A percentile compares a stretch with the other conserved stretches of the same genome.
Evolutionary conservation across 2,797 vertebrate genomes (phyloP).

Genomic region (Synanceia verrucosa): DNA sequence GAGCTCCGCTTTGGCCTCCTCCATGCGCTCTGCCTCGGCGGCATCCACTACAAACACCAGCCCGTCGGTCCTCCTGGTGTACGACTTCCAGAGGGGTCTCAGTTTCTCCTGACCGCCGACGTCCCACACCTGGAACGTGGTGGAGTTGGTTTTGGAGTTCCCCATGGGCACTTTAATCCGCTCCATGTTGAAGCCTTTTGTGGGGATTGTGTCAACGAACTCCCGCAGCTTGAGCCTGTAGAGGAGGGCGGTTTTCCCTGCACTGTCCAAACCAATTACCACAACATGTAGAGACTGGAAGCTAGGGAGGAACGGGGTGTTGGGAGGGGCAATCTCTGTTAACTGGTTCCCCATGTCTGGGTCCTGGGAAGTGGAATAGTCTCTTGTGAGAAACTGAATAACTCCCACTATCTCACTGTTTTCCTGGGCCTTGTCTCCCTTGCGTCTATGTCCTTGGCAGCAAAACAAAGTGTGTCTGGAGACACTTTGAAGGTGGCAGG

Average conservation of each 20-base stretch:
- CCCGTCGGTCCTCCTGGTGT: conserved; percentile 84
- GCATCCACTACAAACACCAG: conserved; percentile 87
- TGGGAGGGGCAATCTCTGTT: conserved; percentile 82
- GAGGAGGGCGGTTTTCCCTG: conserved; percentile 85
- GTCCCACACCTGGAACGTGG: conserved; percentile 86
- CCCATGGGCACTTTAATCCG: conserved; percentile 80
- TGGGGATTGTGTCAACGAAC: conserved; percentile 84
- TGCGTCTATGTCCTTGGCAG: background rate
- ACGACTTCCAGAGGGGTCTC: conserved; percentile 86
- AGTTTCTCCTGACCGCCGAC: conserved; percentile 87
- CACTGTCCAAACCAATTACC: conserved; percentile 83
- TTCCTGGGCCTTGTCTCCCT: background rate
- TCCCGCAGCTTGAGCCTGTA: conserved; percentile 86
- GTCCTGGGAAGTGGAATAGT: background rate
- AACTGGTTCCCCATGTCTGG: conserved; percentile 86
- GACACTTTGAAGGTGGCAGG: background rate
- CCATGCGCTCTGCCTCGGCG: conserved; percentile 78
- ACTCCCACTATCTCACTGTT: background rate
- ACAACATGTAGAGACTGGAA: conserved; percentile 83
- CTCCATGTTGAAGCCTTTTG: conserved; percentile 88
- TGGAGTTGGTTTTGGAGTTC: conserved; percentile 63
- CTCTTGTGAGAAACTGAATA: background rate
- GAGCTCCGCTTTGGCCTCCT: conserved; percentile 85
- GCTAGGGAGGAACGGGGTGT: conserved; percentile 76
- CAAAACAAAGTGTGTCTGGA: background rate